Percentiles rank a stretch among this genome's conserved stretches.
phyloP scores from a whole-genome alignment of 2,888 invertebrate genomes.

The Macropis europaea region DNA sequence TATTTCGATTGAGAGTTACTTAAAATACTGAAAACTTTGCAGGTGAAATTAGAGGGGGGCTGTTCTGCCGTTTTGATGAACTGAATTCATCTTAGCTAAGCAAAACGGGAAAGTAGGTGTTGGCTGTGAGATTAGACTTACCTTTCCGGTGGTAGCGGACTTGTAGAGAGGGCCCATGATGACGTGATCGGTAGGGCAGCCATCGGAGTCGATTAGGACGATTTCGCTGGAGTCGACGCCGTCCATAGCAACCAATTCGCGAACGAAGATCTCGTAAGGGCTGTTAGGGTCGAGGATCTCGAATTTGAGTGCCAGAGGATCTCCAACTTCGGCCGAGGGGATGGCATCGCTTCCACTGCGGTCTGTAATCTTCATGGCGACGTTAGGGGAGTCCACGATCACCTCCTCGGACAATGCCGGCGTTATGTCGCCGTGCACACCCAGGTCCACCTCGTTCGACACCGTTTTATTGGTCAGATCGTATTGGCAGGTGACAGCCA shows the following conservation, averaged over 20 bases:
- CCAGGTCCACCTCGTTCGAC: slow-evolving; percentile 94
- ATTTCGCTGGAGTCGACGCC: slow-evolving; percentile 96
- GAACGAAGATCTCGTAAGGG: slow-evolving; percentile 97
- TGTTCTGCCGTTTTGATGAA: too few relatives aligned
- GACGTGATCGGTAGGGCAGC: slow-evolving; percentile 96
- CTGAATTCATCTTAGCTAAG: too few relatives aligned
- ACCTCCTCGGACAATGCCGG: slow-evolving; percentile 94
- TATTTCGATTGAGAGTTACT: slow-evolving; percentile 17
- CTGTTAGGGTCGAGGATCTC: slow-evolving; percentile 95
- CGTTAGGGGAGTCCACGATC: slow-evolving; percentile 96
- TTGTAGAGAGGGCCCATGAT: slow-evolving; percentile 96
- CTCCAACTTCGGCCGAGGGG: slow-evolving; percentile 94
- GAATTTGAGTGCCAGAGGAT: slow-evolving; percentile 93
- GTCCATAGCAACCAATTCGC: slow-evolving; percentile 96
- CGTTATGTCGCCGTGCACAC: slow-evolving; percentile 93
- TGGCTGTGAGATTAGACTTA: slow-evolving; percentile 75
- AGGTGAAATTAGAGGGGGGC: too few relatives aligned
- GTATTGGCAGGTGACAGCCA: slow-evolving; percentile 96
- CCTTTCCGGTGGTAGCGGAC: slow-evolving; percentile 89
- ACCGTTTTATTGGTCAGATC: slow-evolving; percentile 97
- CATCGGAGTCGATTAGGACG: slow-evolving; percentile 93
- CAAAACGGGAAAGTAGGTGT: background rate
- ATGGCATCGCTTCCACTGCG: slow-evolving; percentile 91
- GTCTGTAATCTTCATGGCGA: slow-evolving; percentile 95
- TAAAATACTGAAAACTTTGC: too few relatives aligned